These are phyloP conservation scores for Hydrolagus affinis DNA, from an alignment of 2,113 vertebrate genomes.

Conservation along the genomic window DNA sequence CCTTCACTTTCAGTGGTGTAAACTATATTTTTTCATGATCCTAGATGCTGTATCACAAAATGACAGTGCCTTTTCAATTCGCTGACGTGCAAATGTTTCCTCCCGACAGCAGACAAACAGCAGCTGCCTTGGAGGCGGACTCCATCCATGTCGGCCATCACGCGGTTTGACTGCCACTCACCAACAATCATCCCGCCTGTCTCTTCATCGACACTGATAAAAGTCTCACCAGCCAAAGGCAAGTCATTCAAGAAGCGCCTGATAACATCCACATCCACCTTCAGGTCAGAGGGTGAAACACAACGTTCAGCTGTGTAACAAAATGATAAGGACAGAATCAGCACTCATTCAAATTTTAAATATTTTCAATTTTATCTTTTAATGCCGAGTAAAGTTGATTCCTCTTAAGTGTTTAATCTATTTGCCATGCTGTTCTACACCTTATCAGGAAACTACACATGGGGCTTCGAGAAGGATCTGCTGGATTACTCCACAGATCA, in stretches of 20 bases:
- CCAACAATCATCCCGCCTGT: neutral
- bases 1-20: neutral
- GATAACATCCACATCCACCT: neutral
- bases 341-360: constrained; percentile 3
- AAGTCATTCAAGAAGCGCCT: neutral
- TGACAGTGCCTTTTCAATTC: neutral
- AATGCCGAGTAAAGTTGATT: constrained; percentile 20
- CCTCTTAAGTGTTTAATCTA: constrained; percentile 23
- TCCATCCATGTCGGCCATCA: too few species aligned
- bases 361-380: constrained; percentile 14
- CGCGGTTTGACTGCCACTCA: neutral
- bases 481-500: constrained; percentile 5
- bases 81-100: neutral
- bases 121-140: neutral
- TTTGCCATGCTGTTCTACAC: neutral
- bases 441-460: constrained; percentile 26
- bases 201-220: neutral
- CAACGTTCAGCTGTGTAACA: neutral
- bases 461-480: neutral
- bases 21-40: neutral
- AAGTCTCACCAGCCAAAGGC: neutral
- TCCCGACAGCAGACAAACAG: neutral
- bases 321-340: constrained; percentile 6
- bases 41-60: neutral
- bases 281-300: neutral